These are phyloP conservation scores for Balanococcus diminutus DNA, from an alignment of 2,888 invertebrate species.

Conservation along the genomic window DNA sequence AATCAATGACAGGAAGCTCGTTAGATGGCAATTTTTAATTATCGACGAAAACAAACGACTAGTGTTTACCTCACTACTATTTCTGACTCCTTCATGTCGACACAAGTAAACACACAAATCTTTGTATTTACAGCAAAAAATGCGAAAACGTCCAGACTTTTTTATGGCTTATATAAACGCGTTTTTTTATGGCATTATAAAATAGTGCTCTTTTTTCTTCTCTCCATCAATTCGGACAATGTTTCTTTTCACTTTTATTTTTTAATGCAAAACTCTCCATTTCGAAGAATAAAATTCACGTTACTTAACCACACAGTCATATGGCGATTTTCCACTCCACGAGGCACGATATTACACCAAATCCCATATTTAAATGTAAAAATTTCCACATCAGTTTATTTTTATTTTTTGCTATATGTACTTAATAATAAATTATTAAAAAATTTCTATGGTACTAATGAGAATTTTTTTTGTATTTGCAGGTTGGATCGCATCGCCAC, in stretches of 20 bases:
- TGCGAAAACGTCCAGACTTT: not conserved
- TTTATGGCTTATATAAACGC: not conserved
- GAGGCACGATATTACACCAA: no score
- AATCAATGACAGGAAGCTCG: not conserved
- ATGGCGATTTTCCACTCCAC: not conserved
- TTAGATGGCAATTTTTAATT: not conserved
- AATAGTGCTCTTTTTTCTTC: not conserved
- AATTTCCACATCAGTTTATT: no score
- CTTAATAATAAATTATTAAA: no score
- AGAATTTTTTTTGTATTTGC: not conserved
- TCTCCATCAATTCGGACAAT: not conserved
- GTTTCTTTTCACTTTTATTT: not conserved
- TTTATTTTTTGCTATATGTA: no score
- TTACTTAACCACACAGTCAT: no score
- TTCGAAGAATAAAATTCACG: not conserved
- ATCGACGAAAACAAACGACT: not conserved
- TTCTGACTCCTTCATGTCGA: no score
- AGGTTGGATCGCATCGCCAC: not conserved
- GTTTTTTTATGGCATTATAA: not conserved
- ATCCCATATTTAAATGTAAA: no score
- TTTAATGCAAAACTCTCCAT: not conserved
- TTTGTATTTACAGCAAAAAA: no score
- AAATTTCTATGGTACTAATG: not conserved
- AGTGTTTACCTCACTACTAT: not conserved
- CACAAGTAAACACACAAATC: no score